Percentiles rank a stretch among this genome's conserved stretches.
These are phyloP conservation scores for Hirtodrosophila alboralis DNA, from an alignment of 2,888 invertebrate species.

Conservation along the genomic window DNA sequence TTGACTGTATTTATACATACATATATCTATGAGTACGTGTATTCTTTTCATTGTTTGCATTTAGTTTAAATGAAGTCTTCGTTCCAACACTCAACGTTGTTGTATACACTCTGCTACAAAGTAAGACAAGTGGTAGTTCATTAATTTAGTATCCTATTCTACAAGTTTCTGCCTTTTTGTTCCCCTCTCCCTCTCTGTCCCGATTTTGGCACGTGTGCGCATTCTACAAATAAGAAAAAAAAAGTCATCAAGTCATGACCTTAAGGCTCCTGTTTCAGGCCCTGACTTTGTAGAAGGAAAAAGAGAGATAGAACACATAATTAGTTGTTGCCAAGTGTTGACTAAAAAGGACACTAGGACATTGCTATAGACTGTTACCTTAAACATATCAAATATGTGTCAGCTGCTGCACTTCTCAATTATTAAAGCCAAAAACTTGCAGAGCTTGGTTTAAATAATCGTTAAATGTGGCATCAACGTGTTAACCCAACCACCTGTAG, in stretches of 20 bases:
- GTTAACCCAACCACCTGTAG: slow-evolving; percentile 21
- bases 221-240: slow-evolving; percentile 17
- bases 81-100: slow-evolving; percentile 10
- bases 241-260: slow-evolving; percentile 26
- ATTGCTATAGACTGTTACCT: slow-evolving; percentile 25
- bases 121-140: slow-evolving; percentile 54
- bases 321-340: slow-evolving; percentile 33
- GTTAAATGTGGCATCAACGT: slow-evolving; percentile 10
- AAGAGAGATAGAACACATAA: slow-evolving; percentile 25
- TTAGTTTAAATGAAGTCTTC: slow-evolving; percentile 32
- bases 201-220: slow-evolving; percentile 49
- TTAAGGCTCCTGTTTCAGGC: slow-evolving; percentile 29
- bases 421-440: slow-evolving; percentile 26
- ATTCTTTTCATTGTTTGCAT: slow-evolving; percentile 19
- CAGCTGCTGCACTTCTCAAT: slow-evolving; percentile 2
- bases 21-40: slow-evolving; percentile 3
- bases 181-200: slow-evolving; percentile 1
- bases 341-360: slow-evolving; percentile 21
- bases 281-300: slow-evolving; percentile 1
- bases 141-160: slow-evolving; percentile 54
- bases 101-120: slow-evolving; percentile 25
- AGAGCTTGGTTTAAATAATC: background rate
- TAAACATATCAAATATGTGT: slow-evolving; percentile 2
- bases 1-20: slow-evolving; percentile 2
- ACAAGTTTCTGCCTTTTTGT: slow-evolving; percentile 2